phyloP scores from a whole-genome alignment of 2,888 invertebrate species.

The Perizoma affinitatum region DNA sequence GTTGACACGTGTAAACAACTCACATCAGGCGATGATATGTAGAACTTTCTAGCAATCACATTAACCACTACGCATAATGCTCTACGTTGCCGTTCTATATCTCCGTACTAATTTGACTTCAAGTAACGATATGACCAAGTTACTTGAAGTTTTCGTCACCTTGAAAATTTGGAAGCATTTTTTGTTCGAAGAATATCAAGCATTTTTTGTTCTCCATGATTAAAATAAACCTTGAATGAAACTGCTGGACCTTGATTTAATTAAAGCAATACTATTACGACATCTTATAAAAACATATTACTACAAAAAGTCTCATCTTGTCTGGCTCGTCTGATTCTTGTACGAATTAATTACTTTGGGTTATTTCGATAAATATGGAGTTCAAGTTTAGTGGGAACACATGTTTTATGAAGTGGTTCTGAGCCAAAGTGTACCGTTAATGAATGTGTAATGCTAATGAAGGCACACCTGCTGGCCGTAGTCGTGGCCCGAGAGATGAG shows the following conservation, averaged over 20 bases:
- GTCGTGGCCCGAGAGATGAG: constrained; percentile 28
- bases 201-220: constrained; percentile 52
- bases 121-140: too few relatives aligned
- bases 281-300: constrained; percentile 56
- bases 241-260: constrained; percentile 62
- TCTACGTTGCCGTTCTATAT: too few relatives aligned
- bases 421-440: constrained; percentile 68
- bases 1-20: too few relatives aligned
- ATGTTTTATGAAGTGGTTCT: constrained; percentile 51
- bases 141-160: too few relatives aligned
- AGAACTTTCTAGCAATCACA: too few relatives aligned
- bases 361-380: constrained; percentile 40
- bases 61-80: too few relatives aligned
- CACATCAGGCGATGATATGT: too few relatives aligned
- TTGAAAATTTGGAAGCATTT: constrained; percentile 51
- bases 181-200: constrained; percentile 46
- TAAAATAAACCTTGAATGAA: constrained; percentile 63
- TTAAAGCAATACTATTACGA: constrained; percentile 54
- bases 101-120: too few relatives aligned
- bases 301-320: constrained; percentile 34
- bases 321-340: constrained; percentile 34
- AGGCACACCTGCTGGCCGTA: constrained; percentile 58
- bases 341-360: constrained; percentile 33
- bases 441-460: constrained; percentile 75
- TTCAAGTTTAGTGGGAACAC: constrained; percentile 55